Base-by-base conservation (phyloP, 1,140 invertebrate genomes). In the Drosophila athabasca region DNA sequence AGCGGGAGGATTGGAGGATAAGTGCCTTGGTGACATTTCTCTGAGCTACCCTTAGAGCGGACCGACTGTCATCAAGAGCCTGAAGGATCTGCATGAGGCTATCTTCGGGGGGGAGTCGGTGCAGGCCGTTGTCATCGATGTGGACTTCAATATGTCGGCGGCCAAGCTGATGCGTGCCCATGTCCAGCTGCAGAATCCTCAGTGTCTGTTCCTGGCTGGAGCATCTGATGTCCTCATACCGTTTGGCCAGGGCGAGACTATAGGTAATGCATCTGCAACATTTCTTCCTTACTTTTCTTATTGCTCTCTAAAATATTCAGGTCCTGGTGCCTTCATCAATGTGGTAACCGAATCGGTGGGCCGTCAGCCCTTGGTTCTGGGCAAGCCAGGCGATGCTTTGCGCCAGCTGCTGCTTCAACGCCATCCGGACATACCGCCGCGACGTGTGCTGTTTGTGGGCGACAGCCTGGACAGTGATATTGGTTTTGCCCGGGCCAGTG, bases 401-500 rank as follows among this genome's bases (percentile, higher is more conserved):
- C 92, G 92, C 31, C 62, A 91, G 45, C 75, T 91, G 3, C 44
- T 93, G 13, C 61, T 90, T 3, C 17, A 91, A 3, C 90, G 91
- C 3, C 93, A 92, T 22, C 84, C 92, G 0, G 77, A 93, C 7
- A 90, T 80, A 0, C 87, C 94, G 59, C 90, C 93, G 0, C 82
- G 79, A 29, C 92, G 93, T 62, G 93, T 94, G 6, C 91, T 95
- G 13, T 94, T 95, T 50, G 92, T 95, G 62, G 94, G 94, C 17
- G 94, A 95, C 46, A 93, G 93, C 91, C 93, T 94, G 19, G 90
- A 92, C 29, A 92, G 93, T 67, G 94, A 95, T 57, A 92, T 95
- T 11, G 92, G 92, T 8, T 93, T 95, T 35, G 94, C 92, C 0
- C 92, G 91, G 17, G 76, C 92, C 15, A 92, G 92, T 6, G 93